These are phyloP conservation scores for Podarcis siculus DNA, from an alignment of 2,797 vertebrate species.

Conservation along the genomic window DNA sequence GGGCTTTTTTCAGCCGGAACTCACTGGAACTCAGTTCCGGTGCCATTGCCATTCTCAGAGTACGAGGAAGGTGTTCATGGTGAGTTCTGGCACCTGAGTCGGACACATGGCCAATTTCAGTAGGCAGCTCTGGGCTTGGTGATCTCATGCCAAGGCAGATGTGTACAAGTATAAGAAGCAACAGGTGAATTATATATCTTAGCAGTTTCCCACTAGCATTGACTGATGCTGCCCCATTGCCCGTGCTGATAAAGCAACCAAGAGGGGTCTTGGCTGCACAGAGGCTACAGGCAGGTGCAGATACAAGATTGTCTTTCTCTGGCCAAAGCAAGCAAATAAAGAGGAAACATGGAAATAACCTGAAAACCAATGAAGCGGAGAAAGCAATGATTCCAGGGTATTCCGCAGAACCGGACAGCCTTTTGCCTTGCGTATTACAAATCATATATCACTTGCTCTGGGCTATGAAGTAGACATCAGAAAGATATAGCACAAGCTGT, in stretches of 20 bases:
- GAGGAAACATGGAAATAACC: background rate
- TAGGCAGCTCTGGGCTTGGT: background rate
- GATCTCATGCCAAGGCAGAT: background rate
- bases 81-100: no score
- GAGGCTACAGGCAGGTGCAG: background rate
- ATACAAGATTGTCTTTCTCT: background rate
- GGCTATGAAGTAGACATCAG: conserved; percentile 21
- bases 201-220: background rate
- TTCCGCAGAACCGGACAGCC: background rate
- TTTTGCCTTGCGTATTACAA: conserved; percentile 32
- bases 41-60: no score
- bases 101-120: background rate
- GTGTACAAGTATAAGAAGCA: background rate
- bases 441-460: background rate
- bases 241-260: background rate
- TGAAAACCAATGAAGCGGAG: background rate
- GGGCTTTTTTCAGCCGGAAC: no score
- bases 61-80: no score
- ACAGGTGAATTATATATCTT: background rate
- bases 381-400: background rate
- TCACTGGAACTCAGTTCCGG: no score
- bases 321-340: conserved; percentile 19
- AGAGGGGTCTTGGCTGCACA: background rate
- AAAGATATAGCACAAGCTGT: background rate
- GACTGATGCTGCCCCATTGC: background rate